These are phyloP conservation scores for Apamea crenata DNA, from an alignment of 2,888 invertebrate species.

Conservation along the genomic window DNA sequence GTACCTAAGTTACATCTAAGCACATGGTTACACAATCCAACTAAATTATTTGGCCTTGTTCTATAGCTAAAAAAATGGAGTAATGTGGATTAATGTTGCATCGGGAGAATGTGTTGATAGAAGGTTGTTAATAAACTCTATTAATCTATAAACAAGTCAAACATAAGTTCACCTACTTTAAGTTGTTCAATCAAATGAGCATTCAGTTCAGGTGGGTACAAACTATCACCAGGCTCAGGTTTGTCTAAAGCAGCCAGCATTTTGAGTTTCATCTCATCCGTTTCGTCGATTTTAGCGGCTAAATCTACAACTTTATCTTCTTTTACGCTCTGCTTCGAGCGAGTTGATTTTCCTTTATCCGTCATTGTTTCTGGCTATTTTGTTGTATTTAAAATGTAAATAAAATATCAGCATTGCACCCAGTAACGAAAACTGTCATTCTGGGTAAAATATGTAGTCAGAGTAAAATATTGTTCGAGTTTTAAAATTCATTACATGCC, in stretches of 20 bases:
- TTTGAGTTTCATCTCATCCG: slow-evolving; percentile 88
- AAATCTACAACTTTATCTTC: slow-evolving; percentile 79
- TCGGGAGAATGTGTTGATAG: not conserved
- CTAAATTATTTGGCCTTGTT: no score
- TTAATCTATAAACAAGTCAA: no score
- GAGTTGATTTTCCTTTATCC: slow-evolving; percentile 72
- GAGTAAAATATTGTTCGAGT: slow-evolving; percentile 48
- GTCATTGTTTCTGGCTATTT: slow-evolving; percentile 63
- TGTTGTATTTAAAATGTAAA: slow-evolving; percentile 40
- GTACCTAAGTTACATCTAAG: not conserved
- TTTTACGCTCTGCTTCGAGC: slow-evolving; percentile 73
- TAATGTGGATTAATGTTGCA: not conserved
- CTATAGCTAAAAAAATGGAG: not conserved
- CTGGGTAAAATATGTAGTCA: not conserved
- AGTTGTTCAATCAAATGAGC: slow-evolving; percentile 90
- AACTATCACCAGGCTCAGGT: slow-evolving; percentile 84
- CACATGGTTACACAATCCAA: not conserved
- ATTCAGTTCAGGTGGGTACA: slow-evolving; percentile 92
- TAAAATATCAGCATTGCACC: slow-evolving; percentile 49
- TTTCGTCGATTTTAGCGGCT: slow-evolving; percentile 86
- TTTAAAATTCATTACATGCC: slow-evolving; percentile 40
- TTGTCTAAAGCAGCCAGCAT: slow-evolving; percentile 83
- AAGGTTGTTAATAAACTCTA: not conserved
- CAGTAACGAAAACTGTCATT: slow-evolving; percentile 28
- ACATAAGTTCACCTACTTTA: slow-evolving; percentile 80